Conservation (phyloP, 2,888 invertebrate species). For the Venustoraphidia nigricollis region DNA sequence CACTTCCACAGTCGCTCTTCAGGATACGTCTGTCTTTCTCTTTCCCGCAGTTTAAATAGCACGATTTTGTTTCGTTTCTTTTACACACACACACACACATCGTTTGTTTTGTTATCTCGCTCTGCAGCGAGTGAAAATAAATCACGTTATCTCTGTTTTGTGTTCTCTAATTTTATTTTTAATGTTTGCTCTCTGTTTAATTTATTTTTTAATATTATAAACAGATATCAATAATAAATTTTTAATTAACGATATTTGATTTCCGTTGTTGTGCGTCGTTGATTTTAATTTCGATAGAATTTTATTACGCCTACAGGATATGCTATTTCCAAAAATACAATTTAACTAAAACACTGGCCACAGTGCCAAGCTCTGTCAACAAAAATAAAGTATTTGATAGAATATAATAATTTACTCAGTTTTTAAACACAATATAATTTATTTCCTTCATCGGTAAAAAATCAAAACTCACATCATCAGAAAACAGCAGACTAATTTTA, state of each 20-base stretch:
- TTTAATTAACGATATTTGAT: conserved; percentile 15
- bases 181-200: conserved; percentile 16
- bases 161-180: conserved; percentile 23
- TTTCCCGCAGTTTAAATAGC: conserved; percentile 22
- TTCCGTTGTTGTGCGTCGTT: conserved; percentile 7
- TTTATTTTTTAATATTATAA: conserved; percentile 16
- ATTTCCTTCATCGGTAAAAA: too few relatives aligned
- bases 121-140: neutral
- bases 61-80: conserved; percentile 11
- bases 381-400: too few relatives aligned
- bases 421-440: too few relatives aligned
- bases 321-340: too few relatives aligned
- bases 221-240: conserved; percentile 19
- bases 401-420: too few relatives aligned
- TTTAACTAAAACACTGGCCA: too few relatives aligned
- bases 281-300: conserved; percentile 4
- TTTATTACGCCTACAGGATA: too few relatives aligned
- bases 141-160: conserved; percentile 13
- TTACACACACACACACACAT: neutral
- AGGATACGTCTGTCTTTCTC: conserved; percentile 11
- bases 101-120: neutral
- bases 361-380: too few relatives aligned
- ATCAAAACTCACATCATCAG: too few relatives aligned
- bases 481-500: too few relatives aligned
- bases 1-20: conserved; percentile 2